Conservation (phyloP, 2,113 vertebrate species). For the Polyodon spathula region DNA sequence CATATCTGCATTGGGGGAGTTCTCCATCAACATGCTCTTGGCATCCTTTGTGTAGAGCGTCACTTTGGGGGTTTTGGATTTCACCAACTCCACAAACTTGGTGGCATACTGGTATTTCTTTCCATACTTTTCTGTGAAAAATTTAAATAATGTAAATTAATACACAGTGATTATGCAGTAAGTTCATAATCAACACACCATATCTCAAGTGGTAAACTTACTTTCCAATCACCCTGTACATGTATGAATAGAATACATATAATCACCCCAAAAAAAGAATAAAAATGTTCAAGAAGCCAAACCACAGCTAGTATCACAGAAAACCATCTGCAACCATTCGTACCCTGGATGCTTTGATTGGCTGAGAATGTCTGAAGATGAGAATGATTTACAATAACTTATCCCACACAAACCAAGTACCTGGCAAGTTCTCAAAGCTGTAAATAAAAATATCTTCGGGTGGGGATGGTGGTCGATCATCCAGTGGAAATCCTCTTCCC, state of each 20-base stretch:
- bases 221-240: no score
- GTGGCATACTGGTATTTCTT: slow-evolving; percentile 96
- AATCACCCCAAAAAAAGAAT: no score
- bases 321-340: no score
- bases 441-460: slow-evolving; percentile 73
- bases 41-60: slow-evolving; percentile 86
- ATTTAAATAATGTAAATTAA: slow-evolving; percentile 1
- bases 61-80: slow-evolving; percentile 95
- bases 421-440: slow-evolving; percentile 80
- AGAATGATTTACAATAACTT: no score
- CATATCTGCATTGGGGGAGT: slow-evolving; percentile 76
- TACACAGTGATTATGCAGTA: not conserved
- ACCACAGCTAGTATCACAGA: no score
- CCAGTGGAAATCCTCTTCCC: slow-evolving; percentile 79
- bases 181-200: no score
- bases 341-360: no score
- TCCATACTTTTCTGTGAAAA: slow-evolving; percentile 82
- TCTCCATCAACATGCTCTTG: slow-evolving; percentile 97
- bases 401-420: slow-evolving; percentile 42
- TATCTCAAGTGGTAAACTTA: no score
- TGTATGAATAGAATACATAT: no score
- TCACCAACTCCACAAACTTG: slow-evolving; percentile 88
- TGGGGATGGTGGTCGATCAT: slow-evolving; percentile 69
- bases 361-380: no score
- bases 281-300: no score